phyloP scores from a whole-genome alignment of 2,113 vertebrate genomes.

The Actenoides lindsayi region DNA sequence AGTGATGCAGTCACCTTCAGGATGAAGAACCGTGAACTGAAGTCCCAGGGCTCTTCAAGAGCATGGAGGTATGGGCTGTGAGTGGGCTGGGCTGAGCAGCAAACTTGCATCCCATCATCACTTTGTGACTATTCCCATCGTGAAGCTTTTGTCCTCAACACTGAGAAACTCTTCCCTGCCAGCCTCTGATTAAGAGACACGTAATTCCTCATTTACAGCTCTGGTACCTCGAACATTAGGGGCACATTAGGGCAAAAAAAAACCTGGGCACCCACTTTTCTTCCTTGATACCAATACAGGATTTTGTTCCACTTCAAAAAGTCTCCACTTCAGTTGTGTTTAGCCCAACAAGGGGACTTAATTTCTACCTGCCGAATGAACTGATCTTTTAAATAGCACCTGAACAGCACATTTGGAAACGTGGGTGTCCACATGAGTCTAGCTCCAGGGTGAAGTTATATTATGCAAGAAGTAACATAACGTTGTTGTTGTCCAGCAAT shows the following conservation, averaged over 20 bases:
- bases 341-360: not conserved
- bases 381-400: not conserved
- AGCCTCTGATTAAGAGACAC: not conserved
- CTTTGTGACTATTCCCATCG: not conserved
- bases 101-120: not conserved
- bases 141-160: not conserved
- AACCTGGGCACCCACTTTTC: not conserved
- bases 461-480: not conserved
- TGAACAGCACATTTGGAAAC: not conserved
- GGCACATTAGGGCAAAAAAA: not conserved
- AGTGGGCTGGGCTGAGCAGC: not conserved
- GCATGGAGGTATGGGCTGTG: accelerated
- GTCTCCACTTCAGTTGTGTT: not conserved
- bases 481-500: not conserved
- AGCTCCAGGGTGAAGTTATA: not conserved
- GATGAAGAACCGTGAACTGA: not conserved
- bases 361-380: not conserved
- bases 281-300: not conserved
- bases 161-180: not conserved
- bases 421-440: not conserved
- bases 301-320: not conserved
- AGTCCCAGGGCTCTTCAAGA: too few relatives aligned
- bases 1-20: not conserved
- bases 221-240: not conserved
- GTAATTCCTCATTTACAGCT: not conserved